Conservation (phyloP, 1,140 invertebrate species). For the Halesus radiatus region DNA sequence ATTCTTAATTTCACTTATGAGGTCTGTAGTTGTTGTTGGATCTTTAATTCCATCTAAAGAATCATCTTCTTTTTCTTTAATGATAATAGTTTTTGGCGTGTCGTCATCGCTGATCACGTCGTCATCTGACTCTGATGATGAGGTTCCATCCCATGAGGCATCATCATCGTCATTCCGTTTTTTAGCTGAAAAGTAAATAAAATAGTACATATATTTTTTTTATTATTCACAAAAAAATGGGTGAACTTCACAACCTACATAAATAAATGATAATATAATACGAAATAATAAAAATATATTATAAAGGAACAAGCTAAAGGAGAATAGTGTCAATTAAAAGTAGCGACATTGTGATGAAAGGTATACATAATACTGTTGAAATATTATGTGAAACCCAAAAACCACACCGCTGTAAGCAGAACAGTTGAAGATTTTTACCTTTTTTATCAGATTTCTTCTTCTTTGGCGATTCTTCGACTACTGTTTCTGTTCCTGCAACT, state of each 20-base stretch:
- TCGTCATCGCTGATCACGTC: conserved; percentile 67
- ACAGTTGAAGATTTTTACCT: conserved; percentile 56
- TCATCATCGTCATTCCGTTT: conserved; percentile 62
- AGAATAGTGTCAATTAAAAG: no score
- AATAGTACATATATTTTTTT: no score
- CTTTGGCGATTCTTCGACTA: conserved; percentile 60
- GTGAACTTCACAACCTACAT: no score
- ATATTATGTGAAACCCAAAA: no score
- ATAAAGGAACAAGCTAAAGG: no score
- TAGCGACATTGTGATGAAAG: no score
- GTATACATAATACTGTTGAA: no score
- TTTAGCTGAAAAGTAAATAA: conserved; percentile 2
- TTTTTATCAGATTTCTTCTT: conserved; percentile 64
- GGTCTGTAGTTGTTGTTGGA: conserved; percentile 62
- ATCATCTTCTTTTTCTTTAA: conserved; percentile 71
- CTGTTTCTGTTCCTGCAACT: conserved; percentile 28
- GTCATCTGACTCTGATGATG: conserved; percentile 69
- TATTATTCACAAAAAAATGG: no score
- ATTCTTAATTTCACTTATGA: conserved; percentile 59
- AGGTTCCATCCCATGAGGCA: conserved; percentile 67
- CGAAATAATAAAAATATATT: no score
- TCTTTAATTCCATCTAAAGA: conserved; percentile 68
- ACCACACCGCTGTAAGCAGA: no score
- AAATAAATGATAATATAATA: no score
- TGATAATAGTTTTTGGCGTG: conserved; percentile 68